Base-by-base conservation (phyloP, 92 coral and sea anemone species). In the Pocillopora grandis region DNA sequence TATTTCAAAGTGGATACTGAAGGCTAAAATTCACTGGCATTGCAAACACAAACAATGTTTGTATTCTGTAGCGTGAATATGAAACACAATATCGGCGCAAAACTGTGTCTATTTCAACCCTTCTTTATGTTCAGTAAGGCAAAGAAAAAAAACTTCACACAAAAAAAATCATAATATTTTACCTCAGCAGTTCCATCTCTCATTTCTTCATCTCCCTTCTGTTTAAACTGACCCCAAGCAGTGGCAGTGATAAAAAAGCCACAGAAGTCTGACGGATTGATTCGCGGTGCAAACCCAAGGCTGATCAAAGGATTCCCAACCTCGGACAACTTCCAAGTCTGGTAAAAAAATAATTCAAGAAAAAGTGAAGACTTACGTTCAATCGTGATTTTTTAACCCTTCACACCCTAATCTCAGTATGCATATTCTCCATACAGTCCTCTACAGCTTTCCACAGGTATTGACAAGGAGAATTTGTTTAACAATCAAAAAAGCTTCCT, bases 171-270 rank as follows among this genome's bases (percentile, higher is more conserved):
- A 42, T 42, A 70, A 18, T 23, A 18, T 55, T 23, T 33, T 42
- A 89, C 92, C 92, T 89, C 59, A 10, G 85, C 89, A n/a, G 85
- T 84, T 58, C 89, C 92, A 33, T 63, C 64, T 10, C 36, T 77
- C 72, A 74, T 76, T 27, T 48, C 74, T 52, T 58, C 61, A 58
- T 88, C 91, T 72, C 92, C 88, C 56, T 88, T 89, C 88, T 95
- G 98, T 35, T 56, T 80, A 87, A 89, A 95, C 79, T 93, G 92
- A 48, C 98, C 98, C 98, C 98, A 95, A 27, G 94, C 92, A 6
- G 94, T 83, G 5, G 92, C 94, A 6, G 93, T 92, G 72, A 95
- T 92, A 62, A 95, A 95, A 83, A 95, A 95, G 14, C 96, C 92
- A 37, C 91, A 89, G 88, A 95, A 95, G 15, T 88, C 75, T 14